Evolutionary conservation across 2,113 vertebrate genomes (phyloP).

Genomic region (Nipponia nippon): DNA sequence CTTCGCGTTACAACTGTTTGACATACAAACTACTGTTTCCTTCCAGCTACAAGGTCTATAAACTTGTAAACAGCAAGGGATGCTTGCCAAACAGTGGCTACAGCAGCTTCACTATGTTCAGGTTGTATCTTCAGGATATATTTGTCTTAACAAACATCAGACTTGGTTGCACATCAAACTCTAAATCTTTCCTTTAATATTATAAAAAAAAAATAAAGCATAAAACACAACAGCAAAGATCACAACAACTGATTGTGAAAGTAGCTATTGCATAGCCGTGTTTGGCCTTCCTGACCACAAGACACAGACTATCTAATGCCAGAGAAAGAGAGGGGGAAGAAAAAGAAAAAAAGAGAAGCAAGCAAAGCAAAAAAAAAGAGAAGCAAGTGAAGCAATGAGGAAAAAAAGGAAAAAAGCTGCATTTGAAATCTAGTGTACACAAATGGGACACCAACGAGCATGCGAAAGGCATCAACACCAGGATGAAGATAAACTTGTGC

Average conservation of each 20-base stretch:
- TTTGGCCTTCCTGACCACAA: neutral
- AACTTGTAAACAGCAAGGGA: neutral
- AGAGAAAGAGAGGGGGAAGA: neutral
- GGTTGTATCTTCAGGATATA: neutral
- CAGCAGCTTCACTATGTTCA: neutral
- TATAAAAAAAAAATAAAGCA: neutral
- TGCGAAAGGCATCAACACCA: neutral
- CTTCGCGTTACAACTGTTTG: neutral
- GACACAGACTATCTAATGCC: neutral
- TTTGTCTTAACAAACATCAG: neutral
- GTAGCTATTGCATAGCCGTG: neutral
- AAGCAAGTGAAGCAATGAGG: neutral
- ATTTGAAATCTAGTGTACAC: neutral
- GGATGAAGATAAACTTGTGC: neutral
- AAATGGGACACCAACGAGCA: neutral
- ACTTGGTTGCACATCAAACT: neutral
- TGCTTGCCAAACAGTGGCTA: neutral
- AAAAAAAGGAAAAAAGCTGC: neutral
- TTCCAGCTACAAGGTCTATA: neutral
- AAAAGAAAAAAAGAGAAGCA: neutral
- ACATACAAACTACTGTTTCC: neutral
- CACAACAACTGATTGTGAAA: neutral
- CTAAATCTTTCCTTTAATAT: neutral
- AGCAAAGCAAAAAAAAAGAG: neutral
- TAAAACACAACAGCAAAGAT: neutral